Evolutionary conservation across 2,797 vertebrate genomes (phyloP).

Genomic region (Hipposideros larvatus): DNA sequence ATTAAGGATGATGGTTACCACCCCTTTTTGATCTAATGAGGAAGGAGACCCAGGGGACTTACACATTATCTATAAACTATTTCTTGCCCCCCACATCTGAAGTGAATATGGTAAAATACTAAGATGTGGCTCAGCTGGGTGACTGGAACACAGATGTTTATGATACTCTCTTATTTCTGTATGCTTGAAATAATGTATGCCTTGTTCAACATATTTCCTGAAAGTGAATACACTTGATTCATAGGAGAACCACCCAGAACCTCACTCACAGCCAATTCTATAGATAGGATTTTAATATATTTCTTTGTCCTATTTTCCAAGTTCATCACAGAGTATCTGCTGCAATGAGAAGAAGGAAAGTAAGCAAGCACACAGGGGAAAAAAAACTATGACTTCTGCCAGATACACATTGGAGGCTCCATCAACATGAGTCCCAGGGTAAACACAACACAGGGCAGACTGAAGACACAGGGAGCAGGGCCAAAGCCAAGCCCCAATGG

Average conservation of each 20-base stretch:
- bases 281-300: not conserved
- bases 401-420: not conserved
- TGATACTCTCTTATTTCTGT: not conserved
- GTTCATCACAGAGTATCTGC: not conserved
- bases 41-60: not conserved
- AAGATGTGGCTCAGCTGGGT: not conserved
- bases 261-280: not conserved
- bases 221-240: not conserved
- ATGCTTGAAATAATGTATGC: not conserved
- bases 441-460: not conserved
- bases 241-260: not conserved
- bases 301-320: not conserved
- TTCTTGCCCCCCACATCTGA: not conserved
- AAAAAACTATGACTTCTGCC: not conserved
- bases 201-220: not conserved
- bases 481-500: not conserved
- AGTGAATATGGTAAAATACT: not conserved
- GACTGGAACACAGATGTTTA: not conserved
- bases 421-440: not conserved
- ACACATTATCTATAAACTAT: not conserved
- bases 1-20: not conserved
- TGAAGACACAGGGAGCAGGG: not conserved
- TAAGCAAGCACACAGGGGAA: not conserved
- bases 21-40: not conserved
- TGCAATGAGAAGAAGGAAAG: not conserved